These are phyloP conservation scores for Adrianichthys oophorus DNA, from an alignment of 2,797 vertebrate genomes.

Conservation along the genomic window DNA sequence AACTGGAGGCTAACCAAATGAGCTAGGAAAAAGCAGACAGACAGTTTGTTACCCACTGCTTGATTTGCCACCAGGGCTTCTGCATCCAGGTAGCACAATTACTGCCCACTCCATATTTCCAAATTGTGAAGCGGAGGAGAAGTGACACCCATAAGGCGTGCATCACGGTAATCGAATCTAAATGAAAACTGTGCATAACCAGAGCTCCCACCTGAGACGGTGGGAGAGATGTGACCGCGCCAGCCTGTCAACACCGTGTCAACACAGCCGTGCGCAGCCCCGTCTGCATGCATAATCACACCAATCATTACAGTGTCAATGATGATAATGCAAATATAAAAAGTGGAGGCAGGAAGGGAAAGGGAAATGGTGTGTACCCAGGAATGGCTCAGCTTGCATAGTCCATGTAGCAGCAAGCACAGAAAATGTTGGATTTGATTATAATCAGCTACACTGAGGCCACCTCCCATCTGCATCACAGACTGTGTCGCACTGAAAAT, in stretches of 20 bases:
- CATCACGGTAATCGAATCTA: slow-evolving; percentile 86
- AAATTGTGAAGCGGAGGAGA: slow-evolving; percentile 86
- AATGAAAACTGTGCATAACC: slow-evolving; percentile 81
- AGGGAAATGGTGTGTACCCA: slow-evolving; percentile 24
- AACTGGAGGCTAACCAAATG: slow-evolving; percentile 80
- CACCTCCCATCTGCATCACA: slow-evolving; percentile 17
- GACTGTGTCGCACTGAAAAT: slow-evolving; percentile 7
- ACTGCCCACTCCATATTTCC: slow-evolving; percentile 70
- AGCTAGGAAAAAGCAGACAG: slow-evolving; percentile 70
- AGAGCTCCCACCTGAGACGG: slow-evolving; percentile 81
- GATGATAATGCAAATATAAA: slow-evolving; percentile 78
- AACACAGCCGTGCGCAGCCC: slow-evolving; percentile 76
- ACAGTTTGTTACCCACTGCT: slow-evolving; percentile 68
- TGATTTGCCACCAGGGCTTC: slow-evolving; percentile 75
- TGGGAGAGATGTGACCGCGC: slow-evolving; percentile 73
- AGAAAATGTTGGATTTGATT: slow-evolving; percentile 50
- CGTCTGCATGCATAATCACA: slow-evolving; percentile 81
- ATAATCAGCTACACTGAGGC: slow-evolving; percentile 29
- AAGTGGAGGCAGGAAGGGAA: slow-evolving; percentile 62
- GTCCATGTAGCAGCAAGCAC: slow-evolving; percentile 36
- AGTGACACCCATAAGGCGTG: slow-evolving; percentile 84
- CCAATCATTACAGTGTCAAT: slow-evolving; percentile 81
- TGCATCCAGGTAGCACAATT: slow-evolving; percentile 78
- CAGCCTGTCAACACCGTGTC: slow-evolving; percentile 79
- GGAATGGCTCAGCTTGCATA: slow-evolving; percentile 22